Conservation (phyloP, 2,888 invertebrate genomes). For the Amphipoea lucens region DNA sequence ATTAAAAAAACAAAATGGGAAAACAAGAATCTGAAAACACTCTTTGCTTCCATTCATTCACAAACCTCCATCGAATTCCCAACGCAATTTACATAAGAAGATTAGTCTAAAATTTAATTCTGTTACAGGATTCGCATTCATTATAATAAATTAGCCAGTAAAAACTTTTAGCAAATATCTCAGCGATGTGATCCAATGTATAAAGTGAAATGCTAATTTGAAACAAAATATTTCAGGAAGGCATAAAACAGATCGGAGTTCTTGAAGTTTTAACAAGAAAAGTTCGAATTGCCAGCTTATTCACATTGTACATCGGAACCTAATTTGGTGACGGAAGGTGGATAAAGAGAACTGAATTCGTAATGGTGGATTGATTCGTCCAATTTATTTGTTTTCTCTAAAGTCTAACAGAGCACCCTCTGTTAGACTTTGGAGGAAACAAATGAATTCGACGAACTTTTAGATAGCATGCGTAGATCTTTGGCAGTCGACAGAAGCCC, state of each 20-base stretch:
- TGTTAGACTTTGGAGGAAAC: not conserved
- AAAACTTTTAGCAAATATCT: slow-evolving; percentile 37
- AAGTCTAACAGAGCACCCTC: not conserved
- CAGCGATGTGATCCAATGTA: slow-evolving; percentile 8
- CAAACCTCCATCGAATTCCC: not conserved
- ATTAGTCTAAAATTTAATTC: slow-evolving; percentile 40
- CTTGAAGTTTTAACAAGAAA: slow-evolving; percentile 63
- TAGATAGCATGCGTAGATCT: not conserved
- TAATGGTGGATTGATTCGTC: slow-evolving; percentile 37
- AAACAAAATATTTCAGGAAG: slow-evolving; percentile 41
- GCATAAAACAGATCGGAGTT: slow-evolving; percentile 39
- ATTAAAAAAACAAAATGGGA: slow-evolving; percentile 10
- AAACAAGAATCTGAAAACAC: not conserved
- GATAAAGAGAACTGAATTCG: slow-evolving; percentile 19
- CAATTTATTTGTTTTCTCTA: slow-evolving; percentile 33
- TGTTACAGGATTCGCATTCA: slow-evolving; percentile 45
- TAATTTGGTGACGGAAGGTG: slow-evolving; percentile 27
- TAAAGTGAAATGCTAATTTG: slow-evolving; percentile 57
- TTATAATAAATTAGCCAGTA: slow-evolving; percentile 22
- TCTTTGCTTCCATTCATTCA: slow-evolving; percentile 4
- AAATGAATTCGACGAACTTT: not conserved
- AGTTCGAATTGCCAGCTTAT: slow-evolving; percentile 46
- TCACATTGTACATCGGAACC: slow-evolving; percentile 40
- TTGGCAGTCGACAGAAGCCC: not conserved
- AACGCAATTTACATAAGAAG: slow-evolving; percentile 44